Conservation (phyloP, 2,797 vertebrate species). For the Fringilla coelebs region DNA sequence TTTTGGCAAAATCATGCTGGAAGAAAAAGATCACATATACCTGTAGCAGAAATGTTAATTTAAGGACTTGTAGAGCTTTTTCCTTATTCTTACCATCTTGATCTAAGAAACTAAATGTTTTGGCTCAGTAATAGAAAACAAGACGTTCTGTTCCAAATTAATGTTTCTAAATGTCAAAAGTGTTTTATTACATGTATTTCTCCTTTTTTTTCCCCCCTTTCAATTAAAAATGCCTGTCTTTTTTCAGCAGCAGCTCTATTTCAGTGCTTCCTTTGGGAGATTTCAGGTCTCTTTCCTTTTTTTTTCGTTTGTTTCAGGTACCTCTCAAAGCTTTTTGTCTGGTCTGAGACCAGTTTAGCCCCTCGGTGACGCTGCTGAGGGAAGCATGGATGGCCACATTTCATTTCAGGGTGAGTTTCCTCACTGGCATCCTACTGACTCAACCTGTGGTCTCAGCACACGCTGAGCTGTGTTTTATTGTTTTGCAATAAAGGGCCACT, state of each 20-base stretch:
- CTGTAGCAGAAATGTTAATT: neutral
- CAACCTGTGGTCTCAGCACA: neutral
- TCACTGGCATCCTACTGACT: neutral
- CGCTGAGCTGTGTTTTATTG: neutral
- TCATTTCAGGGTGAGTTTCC: neutral
- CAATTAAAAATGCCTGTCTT: neutral
- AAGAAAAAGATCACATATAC: neutral
- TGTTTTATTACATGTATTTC: neutral
- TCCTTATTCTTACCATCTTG: neutral
- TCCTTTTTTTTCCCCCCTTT: rapidly evolving
- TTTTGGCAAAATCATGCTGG: neutral
- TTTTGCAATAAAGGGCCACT: constrained; percentile 59
- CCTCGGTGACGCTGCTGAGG: rapidly evolving
- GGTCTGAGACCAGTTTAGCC: neutral
- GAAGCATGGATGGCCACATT: neutral
- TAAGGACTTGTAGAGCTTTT: neutral
- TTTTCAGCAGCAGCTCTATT: neutral
- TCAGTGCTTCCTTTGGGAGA: neutral
- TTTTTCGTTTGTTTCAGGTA: neutral
- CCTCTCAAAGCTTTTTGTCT: neutral
- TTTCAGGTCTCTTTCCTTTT: neutral
- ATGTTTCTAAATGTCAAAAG: neutral
- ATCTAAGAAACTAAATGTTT: neutral
- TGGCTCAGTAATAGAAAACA: neutral
- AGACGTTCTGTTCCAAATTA: neutral